Evolutionary conservation across 2,888 invertebrate species (phyloP).

Genomic region (Lepetodrilus schrolli): DNA sequence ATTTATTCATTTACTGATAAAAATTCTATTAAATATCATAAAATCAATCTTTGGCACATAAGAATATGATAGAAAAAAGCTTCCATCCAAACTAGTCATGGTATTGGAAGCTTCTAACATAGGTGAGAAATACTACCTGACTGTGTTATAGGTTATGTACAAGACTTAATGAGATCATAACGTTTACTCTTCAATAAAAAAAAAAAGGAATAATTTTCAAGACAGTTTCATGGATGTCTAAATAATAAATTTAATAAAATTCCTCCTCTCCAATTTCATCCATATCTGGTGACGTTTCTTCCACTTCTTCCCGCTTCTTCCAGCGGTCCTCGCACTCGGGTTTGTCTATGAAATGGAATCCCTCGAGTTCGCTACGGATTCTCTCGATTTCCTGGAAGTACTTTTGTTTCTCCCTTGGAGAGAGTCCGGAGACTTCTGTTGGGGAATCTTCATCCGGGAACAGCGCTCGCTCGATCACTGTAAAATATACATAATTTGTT

Average conservation of each 20-base stretch:
- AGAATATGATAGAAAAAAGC: neutral
- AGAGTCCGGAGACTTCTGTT: slow-evolving; percentile 52
- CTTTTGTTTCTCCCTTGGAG: slow-evolving; percentile 60
- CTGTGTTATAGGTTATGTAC: neutral
- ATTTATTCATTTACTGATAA: neutral
- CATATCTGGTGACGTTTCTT: slow-evolving; percentile 44
- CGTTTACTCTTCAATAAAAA: neutral
- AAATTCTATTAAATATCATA: no score
- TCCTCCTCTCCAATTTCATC: slow-evolving; percentile 39
- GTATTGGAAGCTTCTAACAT: neutral
- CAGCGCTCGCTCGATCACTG: slow-evolving; percentile 68
- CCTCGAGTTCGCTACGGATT: slow-evolving; percentile 68
- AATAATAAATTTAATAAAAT: slow-evolving; percentile 6
- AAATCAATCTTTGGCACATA: slow-evolving; percentile 6
- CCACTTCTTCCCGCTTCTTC: slow-evolving; percentile 51
- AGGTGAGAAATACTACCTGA: neutral
- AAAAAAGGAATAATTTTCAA: neutral
- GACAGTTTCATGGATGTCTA: neutral
- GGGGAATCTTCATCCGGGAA: slow-evolving; percentile 63
- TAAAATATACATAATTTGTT: slow-evolving; percentile 28
- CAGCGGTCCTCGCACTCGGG: slow-evolving; percentile 50
- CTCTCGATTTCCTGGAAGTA: slow-evolving; percentile 70
- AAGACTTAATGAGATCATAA: neutral
- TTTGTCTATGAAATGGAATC: slow-evolving; percentile 72
- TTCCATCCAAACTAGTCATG: neutral